Percentiles rank a stretch among this genome's conserved stretches.
Conservation (phyloP, 1,140 invertebrate genomes). For the Drosophila novamexicana region DNA sequence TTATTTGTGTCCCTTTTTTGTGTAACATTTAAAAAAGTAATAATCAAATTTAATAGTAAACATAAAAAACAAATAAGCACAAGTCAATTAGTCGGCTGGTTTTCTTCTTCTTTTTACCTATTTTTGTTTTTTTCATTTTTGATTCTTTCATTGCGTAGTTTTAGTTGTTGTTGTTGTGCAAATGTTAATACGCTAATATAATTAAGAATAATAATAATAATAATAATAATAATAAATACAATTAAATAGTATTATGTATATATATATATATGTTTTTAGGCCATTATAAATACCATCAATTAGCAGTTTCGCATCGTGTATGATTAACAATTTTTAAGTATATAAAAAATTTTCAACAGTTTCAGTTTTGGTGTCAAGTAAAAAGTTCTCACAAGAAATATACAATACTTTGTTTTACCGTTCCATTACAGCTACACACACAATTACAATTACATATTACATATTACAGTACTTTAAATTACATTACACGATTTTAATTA, state of each 20-base stretch:
- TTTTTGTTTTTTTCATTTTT: slow-evolving; percentile 1
- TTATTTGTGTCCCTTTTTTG: slow-evolving; percentile 65
- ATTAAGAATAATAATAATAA: slow-evolving; percentile 5
- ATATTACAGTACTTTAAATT: slow-evolving; percentile 59
- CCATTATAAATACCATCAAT: slow-evolving; percentile 78
- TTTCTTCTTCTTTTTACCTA: background rate
- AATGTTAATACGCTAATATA: slow-evolving; percentile 70
- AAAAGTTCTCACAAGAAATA: slow-evolving; percentile 79
- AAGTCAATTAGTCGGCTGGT: slow-evolving; percentile 55
- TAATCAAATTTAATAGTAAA: slow-evolving; percentile 64
- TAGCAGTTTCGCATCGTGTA: slow-evolving; percentile 64
- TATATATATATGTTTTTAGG: slow-evolving; percentile 47
- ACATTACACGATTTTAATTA: slow-evolving; percentile 54
- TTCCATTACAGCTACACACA: slow-evolving; percentile 62
- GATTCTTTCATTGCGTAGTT: background rate
- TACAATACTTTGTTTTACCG: slow-evolving; percentile 75
- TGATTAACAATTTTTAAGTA: slow-evolving; percentile 73
- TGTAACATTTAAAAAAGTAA: slow-evolving; percentile 76
- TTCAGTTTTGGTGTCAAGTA: slow-evolving; percentile 81
- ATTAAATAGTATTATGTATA: slow-evolving; percentile 65
- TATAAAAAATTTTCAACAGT: slow-evolving; percentile 82
- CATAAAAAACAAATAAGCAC: slow-evolving; percentile 79
- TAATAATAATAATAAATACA: slow-evolving; percentile 72
- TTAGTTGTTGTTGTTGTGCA: slow-evolving; percentile 47
- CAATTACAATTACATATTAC: slow-evolving; percentile 48